Evolutionary conservation across 2,888 invertebrate species (phyloP).

Genomic region (Epinotia demarniana): DNA sequence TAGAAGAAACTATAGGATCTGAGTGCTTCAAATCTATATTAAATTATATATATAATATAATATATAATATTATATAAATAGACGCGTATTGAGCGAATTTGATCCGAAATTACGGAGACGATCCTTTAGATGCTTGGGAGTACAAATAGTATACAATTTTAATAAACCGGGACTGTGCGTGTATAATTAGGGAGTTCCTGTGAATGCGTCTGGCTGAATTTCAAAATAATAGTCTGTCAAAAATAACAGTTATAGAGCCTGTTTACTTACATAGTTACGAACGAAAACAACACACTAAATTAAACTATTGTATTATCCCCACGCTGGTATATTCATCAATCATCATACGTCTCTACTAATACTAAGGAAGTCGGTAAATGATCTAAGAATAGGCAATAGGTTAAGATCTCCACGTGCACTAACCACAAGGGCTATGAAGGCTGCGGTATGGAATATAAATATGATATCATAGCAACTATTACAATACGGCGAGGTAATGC

Average conservation of each 20-base stretch:
- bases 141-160: not conserved
- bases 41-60: too few species aligned
- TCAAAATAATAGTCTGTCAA: too few species aligned
- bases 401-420: constrained; percentile 14
- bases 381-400: constrained; percentile 35
- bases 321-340: too few species aligned
- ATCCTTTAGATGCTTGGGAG: not conserved
- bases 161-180: too few species aligned
- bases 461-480: not conserved
- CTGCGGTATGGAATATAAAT: constrained; percentile 27
- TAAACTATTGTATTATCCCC: too few species aligned
- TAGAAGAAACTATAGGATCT: not conserved
- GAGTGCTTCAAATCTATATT: not conserved
- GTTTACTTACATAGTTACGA: too few species aligned
- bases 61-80: too few species aligned
- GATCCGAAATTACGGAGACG: not conserved
- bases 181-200: too few species aligned
- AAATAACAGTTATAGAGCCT: too few species aligned
- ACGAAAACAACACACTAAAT: too few species aligned
- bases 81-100: not conserved
- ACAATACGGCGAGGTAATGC: not conserved
- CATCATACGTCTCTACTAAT: not conserved
- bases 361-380: constrained; percentile 4
- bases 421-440: constrained; percentile 27
- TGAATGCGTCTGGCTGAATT: too few species aligned